A percentile compares a stretch with the other conserved stretches of the same genome.
These are phyloP conservation scores for Procambarus clarkii DNA, from an alignment of 1,140 invertebrate genomes.

Conservation along the genomic window DNA sequence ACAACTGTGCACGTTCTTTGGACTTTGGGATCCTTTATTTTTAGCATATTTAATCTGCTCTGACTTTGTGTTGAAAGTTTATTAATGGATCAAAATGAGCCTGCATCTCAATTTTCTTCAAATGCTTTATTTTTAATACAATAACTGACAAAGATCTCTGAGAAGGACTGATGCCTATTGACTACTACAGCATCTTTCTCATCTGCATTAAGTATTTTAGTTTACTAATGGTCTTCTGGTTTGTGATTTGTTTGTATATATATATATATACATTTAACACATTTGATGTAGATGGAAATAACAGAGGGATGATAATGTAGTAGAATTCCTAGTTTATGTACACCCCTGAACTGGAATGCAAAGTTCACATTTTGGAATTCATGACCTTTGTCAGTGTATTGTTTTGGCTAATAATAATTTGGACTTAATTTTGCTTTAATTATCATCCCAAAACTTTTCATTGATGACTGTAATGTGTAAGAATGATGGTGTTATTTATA, in stretches of 20 bases:
- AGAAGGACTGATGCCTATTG: conserved; percentile 21
- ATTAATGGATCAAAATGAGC: background rate
- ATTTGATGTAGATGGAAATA: background rate
- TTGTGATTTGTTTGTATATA: background rate
- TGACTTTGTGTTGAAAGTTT: background rate
- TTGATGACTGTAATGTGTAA: background rate
- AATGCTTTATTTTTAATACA: background rate
- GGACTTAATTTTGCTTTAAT: background rate
- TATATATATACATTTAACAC: background rate
- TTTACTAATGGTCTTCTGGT: conserved; percentile 4
- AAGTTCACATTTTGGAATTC: background rate
- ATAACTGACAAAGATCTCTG: background rate
- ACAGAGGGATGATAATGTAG: background rate
- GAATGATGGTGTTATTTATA: background rate
- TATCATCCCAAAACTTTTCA: background rate
- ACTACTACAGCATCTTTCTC: background rate
- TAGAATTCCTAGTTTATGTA: background rate
- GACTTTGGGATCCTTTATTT: background rate
- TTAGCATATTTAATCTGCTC: background rate
- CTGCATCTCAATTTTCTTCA: background rate
- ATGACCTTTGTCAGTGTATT: background rate
- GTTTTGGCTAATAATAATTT: background rate
- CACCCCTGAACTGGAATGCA: background rate
- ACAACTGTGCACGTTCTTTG: background rate
- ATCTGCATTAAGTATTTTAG: background rate